A percentile compares a stretch with the other conserved stretches of the same genome.
These are phyloP conservation scores for Machaerirhynchus nigripectus DNA, from an alignment of 2,113 vertebrate species.

Conservation along the genomic window DNA sequence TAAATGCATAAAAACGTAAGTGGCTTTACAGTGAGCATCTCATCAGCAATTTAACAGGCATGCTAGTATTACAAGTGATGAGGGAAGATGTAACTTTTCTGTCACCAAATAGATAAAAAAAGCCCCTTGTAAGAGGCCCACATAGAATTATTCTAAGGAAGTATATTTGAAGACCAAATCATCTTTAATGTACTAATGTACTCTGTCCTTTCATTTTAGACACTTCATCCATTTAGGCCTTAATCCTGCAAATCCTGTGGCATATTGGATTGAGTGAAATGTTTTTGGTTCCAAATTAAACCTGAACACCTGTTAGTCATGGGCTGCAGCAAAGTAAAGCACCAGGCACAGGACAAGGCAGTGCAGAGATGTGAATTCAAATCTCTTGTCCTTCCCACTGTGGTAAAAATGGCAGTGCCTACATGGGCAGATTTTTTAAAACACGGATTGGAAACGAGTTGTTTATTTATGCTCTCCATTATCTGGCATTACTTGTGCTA, in stretches of 20 bases:
- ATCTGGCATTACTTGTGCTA: background rate
- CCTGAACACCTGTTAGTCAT: background rate
- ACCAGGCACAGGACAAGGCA: background rate
- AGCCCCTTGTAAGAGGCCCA: background rate
- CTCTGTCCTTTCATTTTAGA: background rate
- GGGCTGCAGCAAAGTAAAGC: background rate
- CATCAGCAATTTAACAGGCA: constrained; percentile 10
- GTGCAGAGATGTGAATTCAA: background rate
- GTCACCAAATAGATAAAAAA: constrained; percentile 9
- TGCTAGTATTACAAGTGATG: constrained; percentile 5
- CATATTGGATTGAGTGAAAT: background rate
- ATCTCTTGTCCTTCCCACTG: background rate
- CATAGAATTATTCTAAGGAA: background rate
- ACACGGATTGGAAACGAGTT: background rate
- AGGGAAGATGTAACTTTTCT: constrained; percentile 50
- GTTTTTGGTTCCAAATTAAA: background rate
- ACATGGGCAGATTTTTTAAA: background rate
- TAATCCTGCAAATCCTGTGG: constrained; percentile 25
- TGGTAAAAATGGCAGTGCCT: background rate
- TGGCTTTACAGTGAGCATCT: background rate
- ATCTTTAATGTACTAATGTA: background rate
- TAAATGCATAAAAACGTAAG: background rate
- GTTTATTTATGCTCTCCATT: background rate
- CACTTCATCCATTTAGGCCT: background rate
- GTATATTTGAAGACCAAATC: background rate